Evolutionary conservation across 2,113 vertebrate genomes (phyloP).

Genomic region (Petroica traversi): DNA sequence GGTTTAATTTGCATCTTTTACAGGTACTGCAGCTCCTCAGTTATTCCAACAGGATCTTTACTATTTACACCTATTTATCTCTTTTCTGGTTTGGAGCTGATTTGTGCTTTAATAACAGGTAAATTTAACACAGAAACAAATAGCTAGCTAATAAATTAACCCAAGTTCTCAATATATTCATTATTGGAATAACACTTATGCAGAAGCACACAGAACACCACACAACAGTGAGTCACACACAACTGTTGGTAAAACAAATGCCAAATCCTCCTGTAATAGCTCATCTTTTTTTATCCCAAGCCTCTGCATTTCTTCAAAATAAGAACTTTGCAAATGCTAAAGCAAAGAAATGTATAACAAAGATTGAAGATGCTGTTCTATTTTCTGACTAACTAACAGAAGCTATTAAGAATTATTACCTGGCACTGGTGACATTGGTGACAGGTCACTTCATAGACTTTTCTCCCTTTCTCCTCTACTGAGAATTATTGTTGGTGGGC

Average conservation of each 20-base stretch:
- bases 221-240: conserved; percentile 21
- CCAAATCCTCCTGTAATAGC: conserved; percentile 1
- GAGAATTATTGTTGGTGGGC: not conserved
- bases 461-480: not conserved
- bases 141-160: not conserved
- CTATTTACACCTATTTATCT: not conserved
- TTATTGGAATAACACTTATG: not conserved
- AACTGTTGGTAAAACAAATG: conserved; percentile 39
- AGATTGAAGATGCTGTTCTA: not conserved
- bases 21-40: not conserved
- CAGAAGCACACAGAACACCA: not conserved
- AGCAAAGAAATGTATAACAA: not conserved
- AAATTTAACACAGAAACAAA: not conserved
- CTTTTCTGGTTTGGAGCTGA: not conserved
- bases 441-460: not conserved
- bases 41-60: not conserved
- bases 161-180: not conserved
- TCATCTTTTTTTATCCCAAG: not conserved
- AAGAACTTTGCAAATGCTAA: not conserved
- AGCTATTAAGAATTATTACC: not conserved
- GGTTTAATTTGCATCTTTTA: not conserved
- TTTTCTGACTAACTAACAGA: not conserved
- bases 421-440: not conserved
- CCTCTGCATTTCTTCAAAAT: not conserved
- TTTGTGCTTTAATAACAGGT: not conserved